Percentiles rank a stretch among this genome's conserved stretches.
Evolutionary conservation across 2,888 invertebrate genomes (phyloP).

Genomic region (Oligia fasciuncula): DNA sequence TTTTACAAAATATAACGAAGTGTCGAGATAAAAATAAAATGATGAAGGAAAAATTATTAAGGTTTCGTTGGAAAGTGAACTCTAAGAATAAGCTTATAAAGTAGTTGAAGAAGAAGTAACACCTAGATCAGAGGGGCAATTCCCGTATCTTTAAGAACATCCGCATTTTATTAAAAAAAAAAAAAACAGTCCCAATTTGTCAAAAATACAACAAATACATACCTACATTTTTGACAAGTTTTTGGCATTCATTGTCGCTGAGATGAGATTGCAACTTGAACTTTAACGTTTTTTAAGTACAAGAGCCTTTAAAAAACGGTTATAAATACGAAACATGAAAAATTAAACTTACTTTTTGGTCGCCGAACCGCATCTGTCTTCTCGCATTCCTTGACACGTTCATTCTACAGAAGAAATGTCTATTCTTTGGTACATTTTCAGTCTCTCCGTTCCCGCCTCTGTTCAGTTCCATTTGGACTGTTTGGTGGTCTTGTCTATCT

Average conservation of each 20-base stretch:
- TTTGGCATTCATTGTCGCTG: too few species aligned
- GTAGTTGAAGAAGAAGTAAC: background rate
- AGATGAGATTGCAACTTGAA: too few species aligned
- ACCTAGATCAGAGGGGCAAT: too few species aligned
- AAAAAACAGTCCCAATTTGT: too few species aligned
- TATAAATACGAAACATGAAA: background rate
- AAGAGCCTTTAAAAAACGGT: too few species aligned
- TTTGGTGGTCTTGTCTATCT: constrained; percentile 99
- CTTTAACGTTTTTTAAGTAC: too few species aligned
- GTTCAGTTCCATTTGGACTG: constrained; percentile 97
- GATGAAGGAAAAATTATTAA: background rate
- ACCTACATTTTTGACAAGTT: too few species aligned
- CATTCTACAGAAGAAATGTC: constrained; percentile 99
- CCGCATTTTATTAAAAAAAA: too few species aligned
- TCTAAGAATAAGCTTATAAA: background rate
- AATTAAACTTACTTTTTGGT: constrained; percentile 96
- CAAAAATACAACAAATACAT: too few species aligned
- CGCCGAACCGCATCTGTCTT: constrained; percentile 99
- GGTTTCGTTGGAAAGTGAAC: background rate
- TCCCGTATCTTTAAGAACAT: too few species aligned
- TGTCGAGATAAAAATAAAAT: constrained; percentile 2
- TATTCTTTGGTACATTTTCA: constrained; percentile 90
- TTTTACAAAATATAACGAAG: background rate
- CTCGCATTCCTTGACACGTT: constrained; percentile 99
- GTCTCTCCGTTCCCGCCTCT: constrained; percentile 88